These are phyloP conservation scores for Nomada ruficornis DNA, from an alignment of 2,888 invertebrate species.

Conservation along the genomic window DNA sequence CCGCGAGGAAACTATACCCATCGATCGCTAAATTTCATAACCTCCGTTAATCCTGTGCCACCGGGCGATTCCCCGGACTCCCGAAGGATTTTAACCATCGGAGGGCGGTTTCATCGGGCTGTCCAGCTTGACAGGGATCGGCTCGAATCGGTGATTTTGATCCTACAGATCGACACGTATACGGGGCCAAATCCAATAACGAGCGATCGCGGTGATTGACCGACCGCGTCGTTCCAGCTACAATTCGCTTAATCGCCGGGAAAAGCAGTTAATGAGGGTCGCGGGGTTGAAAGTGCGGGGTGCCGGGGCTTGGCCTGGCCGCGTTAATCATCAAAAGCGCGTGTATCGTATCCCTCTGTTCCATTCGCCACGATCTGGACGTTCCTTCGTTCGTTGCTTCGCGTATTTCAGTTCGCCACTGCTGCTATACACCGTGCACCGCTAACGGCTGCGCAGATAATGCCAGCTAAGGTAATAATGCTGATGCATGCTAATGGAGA, in stretches of 20 bases:
- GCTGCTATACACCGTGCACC: constrained; percentile 9
- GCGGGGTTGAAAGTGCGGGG: constrained; percentile 2
- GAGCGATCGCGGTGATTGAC: constrained; percentile 1
- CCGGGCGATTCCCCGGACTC: neutral
- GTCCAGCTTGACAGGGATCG: neutral
- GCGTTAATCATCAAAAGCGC: constrained; percentile 60
- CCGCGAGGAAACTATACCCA: constrained; percentile 26
- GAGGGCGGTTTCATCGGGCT: constrained; percentile 7
- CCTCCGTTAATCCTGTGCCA: constrained; percentile 27
- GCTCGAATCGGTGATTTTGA: neutral
- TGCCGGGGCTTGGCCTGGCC: neutral
- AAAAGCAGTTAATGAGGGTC: constrained; percentile 46
- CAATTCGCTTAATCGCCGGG: constrained; percentile 53
- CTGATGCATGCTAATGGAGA: constrained; percentile 57
- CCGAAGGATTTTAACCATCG: constrained; percentile 19
- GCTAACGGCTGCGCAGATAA: constrained; percentile 39
- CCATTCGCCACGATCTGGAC: constrained; percentile 24
- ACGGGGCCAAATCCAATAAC: constrained; percentile 16
- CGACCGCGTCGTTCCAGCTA: neutral
- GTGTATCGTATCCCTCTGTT: constrained; percentile 2
- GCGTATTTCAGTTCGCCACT: constrained; percentile 30
- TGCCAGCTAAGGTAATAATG: constrained; percentile 54
- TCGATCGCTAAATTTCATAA: constrained; percentile 41
- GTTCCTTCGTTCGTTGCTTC: constrained; percentile 46
- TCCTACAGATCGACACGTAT: neutral